A percentile compares a stretch with the other conserved stretches of the same genome.
Conservation (phyloP, 1,140 invertebrate species). For the Diorhabda elongata region DNA sequence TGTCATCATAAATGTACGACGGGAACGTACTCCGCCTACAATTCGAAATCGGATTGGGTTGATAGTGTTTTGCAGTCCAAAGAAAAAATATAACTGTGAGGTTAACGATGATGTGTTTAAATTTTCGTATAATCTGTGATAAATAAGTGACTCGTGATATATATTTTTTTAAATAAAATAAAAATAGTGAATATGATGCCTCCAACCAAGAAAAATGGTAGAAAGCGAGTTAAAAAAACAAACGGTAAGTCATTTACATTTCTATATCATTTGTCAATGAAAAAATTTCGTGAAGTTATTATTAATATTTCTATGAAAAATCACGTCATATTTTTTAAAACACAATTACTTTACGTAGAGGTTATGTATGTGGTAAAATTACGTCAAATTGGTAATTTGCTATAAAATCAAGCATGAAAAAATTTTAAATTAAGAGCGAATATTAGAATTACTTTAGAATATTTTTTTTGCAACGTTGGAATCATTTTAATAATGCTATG, state of each 20-base stretch:
- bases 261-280: background rate
- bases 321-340: too few species aligned
- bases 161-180: too few species aligned
- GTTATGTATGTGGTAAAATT: too few species aligned
- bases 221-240: slow-evolving; percentile 34
- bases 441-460: too few species aligned
- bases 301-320: too few species aligned
- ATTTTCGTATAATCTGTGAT: slow-evolving; percentile 24
- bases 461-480: too few species aligned
- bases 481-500: too few species aligned
- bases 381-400: too few species aligned
- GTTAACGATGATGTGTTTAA: slow-evolving; percentile 10
- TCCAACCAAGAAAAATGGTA: slow-evolving; percentile 32
- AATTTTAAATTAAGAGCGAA: too few species aligned
- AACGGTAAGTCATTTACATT: slow-evolving; percentile 26
- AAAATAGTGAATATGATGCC: slow-evolving; percentile 20
- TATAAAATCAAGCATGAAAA: too few species aligned
- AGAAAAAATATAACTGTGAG: slow-evolving; percentile 1
- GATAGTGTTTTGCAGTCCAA: slow-evolving; percentile 11
- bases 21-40: slow-evolving; percentile 11
- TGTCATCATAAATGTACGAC: slow-evolving; percentile 8
- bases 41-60: slow-evolving; percentile 13
- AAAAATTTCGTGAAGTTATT: too few species aligned
- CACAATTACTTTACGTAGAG: too few species aligned
- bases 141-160: slow-evolving; percentile 16